A percentile compares a stretch with the other conserved stretches of the same genome.
These are phyloP conservation scores for Callosobruchus maculatus DNA, from an alignment of 2,888 invertebrate species.

Conservation along the genomic window DNA sequence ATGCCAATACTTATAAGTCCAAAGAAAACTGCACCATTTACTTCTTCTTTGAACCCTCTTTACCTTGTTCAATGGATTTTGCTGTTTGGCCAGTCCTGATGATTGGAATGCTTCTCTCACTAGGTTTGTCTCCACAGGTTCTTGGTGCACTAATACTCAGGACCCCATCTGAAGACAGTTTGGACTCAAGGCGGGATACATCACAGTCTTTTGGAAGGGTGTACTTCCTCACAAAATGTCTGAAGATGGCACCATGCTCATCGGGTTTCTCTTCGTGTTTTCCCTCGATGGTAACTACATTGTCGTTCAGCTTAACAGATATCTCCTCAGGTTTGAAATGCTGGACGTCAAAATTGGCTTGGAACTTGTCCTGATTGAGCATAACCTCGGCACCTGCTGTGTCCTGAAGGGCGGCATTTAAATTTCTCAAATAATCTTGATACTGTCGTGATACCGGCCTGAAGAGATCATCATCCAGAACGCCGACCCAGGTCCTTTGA, in stretches of 20 bases:
- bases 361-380: slow-evolving; percentile 15
- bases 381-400: slow-evolving; percentile 4
- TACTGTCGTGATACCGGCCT: slow-evolving; percentile 1
- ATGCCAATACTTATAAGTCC: not conserved
- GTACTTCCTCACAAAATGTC: slow-evolving; percentile 18
- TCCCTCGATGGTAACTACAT: slow-evolving; percentile 16
- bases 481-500: not conserved
- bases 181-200: slow-evolving; percentile 12
- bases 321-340: slow-evolving; percentile 20
- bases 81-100: slow-evolving; percentile 15
- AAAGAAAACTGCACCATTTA: not conserved
- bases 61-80: slow-evolving; percentile 5
- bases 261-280: slow-evolving; percentile 19
- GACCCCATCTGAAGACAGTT: slow-evolving; percentile 17
- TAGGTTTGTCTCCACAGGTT: slow-evolving; percentile 1
- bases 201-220: slow-evolving; percentile 17
- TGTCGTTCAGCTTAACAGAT: slow-evolving; percentile 14
- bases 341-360: slow-evolving; percentile 18
- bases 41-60: not conserved
- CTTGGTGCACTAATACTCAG: slow-evolving; percentile 15
- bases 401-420: slow-evolving; percentile 4
- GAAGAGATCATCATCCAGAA: not conserved
- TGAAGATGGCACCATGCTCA: slow-evolving; percentile 18
- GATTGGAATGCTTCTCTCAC: slow-evolving; percentile 13
- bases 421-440: slow-evolving; percentile 6